Evolutionary conservation across 2,113 vertebrate genomes (phyloP).

Genomic region (Platysteira castanea): DNA sequence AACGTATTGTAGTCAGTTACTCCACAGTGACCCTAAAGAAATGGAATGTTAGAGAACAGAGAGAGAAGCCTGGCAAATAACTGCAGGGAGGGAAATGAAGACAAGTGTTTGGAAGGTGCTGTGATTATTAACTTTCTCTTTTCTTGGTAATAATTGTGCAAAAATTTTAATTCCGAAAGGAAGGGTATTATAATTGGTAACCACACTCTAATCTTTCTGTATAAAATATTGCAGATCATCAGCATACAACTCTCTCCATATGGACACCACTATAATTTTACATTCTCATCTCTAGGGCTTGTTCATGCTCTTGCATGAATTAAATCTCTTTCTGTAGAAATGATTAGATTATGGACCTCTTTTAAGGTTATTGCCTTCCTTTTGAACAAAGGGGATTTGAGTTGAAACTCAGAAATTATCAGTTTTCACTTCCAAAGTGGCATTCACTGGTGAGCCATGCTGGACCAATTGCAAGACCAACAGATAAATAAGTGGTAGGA

Average conservation of each 20-base stretch:
- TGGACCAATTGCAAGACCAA: neutral
- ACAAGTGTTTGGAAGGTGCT: neutral
- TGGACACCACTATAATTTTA: neutral
- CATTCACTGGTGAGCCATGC: neutral
- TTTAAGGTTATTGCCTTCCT: neutral
- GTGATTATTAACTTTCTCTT: neutral
- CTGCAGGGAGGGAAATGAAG: neutral
- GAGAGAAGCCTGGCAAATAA: neutral
- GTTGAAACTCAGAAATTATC: neutral
- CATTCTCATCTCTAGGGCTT: neutral
- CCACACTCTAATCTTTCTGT: neutral
- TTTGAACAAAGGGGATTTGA: neutral
- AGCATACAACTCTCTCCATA: neutral
- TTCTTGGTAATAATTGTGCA: neutral
- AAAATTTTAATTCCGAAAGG: neutral
- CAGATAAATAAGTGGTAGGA: neutral
- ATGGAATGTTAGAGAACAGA: neutral
- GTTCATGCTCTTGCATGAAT: neutral
- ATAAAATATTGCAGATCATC: neutral
- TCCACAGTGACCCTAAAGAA: neutral
- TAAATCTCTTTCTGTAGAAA: neutral
- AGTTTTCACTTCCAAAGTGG: neutral
- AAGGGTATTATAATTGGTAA: neutral
- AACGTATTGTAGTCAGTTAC: neutral
- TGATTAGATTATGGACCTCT: neutral